phyloP scores from a whole-genome alignment of 1,140 invertebrate genomes.

The Diabrotica undecimpunctata region DNA sequence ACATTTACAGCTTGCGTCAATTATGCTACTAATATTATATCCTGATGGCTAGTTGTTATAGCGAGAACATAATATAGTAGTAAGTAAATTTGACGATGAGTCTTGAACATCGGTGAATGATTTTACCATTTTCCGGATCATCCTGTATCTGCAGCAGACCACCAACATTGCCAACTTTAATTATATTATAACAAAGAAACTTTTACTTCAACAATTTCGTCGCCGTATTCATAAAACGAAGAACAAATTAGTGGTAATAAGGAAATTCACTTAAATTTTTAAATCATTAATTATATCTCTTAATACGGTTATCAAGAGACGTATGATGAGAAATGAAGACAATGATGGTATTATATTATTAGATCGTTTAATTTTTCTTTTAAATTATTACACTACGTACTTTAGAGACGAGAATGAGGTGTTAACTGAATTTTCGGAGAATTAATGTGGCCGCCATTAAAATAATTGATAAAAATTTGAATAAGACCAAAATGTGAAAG shows the following conservation, averaged over 20 bases:
- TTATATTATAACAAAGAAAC: not conserved
- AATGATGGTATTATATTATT: not conserved
- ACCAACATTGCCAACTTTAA: not conserved
- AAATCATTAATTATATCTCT: conserved; percentile 3
- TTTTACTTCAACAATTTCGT: conserved; percentile 1
- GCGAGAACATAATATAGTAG: no score
- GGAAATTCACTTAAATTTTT: conserved; percentile 3
- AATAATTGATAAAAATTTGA: no score
- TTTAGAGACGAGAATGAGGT: no score
- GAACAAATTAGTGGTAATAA: conserved; percentile 1
- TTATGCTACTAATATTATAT: no score
- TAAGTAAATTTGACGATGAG: no score
- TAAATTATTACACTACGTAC: no score
- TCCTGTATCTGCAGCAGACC: not conserved
- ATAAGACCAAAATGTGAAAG: no score
- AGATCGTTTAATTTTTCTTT: not conserved
- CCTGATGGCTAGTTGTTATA: no score
- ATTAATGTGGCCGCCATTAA: no score
- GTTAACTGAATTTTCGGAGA: no score
- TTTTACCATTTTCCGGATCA: not conserved
- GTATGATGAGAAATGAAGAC: not conserved
- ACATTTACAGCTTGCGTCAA: no score
- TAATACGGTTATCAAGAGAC: not conserved
- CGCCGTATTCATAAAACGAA: conserved; percentile 2
- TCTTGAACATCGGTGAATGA: no score